Percentiles rank a stretch among this genome's conserved stretches.
phyloP scores from a whole-genome alignment of 2,113 vertebrate genomes.

The Myotis lucifugus region DNA sequence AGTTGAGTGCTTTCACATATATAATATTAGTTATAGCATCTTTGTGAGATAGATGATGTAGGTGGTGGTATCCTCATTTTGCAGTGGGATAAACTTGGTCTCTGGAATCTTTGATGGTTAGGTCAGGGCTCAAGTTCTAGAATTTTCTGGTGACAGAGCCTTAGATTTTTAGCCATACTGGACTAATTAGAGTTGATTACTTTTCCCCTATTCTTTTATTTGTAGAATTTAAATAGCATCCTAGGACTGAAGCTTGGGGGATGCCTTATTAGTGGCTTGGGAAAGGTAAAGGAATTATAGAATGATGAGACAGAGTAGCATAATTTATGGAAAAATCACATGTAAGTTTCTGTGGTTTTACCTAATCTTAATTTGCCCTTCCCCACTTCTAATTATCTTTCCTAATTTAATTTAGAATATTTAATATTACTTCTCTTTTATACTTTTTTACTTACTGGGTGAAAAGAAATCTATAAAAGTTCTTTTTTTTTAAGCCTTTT shows the following conservation, averaged over 20 bases:
- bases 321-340: background rate
- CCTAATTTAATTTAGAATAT: background rate
- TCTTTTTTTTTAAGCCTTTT: background rate
- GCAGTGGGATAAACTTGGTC: background rate
- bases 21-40: background rate
- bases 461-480: constrained; percentile 4
- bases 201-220: background rate
- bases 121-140: background rate
- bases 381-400: constrained; percentile 15
- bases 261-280: background rate
- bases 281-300: background rate
- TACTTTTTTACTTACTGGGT: background rate
- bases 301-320: background rate
- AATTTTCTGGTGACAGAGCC: background rate
- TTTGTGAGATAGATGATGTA: background rate
- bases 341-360: background rate
- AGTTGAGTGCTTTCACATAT: background rate
- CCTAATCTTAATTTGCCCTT: constrained; percentile 8
- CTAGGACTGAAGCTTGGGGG: background rate
- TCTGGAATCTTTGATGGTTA: background rate
- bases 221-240: background rate
- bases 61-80: background rate
- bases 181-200: background rate
- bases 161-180: background rate
- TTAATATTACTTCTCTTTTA: background rate